A percentile compares a stretch with the other conserved stretches of the same genome.
Conservation (phyloP, 2,797 vertebrate species). For the Sebastes diploproa region DNA sequence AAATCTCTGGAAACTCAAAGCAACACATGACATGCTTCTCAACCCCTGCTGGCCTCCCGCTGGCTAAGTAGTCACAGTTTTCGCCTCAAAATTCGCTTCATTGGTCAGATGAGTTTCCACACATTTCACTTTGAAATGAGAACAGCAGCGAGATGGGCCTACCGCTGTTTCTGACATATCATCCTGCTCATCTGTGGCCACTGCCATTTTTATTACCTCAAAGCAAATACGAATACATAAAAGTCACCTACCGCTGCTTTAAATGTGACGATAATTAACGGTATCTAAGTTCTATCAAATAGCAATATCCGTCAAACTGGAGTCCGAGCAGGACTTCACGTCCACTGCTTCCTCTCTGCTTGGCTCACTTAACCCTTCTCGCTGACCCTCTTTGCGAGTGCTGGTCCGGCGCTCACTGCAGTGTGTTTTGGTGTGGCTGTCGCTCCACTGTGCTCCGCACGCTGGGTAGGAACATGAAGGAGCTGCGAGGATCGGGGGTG, state of each 20-base stretch:
- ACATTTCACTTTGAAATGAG: slow-evolving; percentile 62
- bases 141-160: slow-evolving; percentile 14
- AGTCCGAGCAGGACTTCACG: slow-evolving; percentile 9
- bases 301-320: neutral
- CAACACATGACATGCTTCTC: slow-evolving; percentile 14
- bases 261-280: slow-evolving; percentile 22
- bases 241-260: neutral
- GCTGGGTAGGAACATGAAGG: slow-evolving; percentile 11
- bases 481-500: slow-evolving; percentile 29
- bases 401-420: slow-evolving; percentile 20
- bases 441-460: slow-evolving; percentile 11
- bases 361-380: slow-evolving; percentile 55
- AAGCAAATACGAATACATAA: slow-evolving; percentile 15
- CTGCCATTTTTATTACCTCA: slow-evolving; percentile 9
- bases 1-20: slow-evolving; percentile 17
- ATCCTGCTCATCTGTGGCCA: slow-evolving; percentile 32
- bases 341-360: slow-evolving; percentile 12
- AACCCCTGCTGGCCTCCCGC: slow-evolving; percentile 34
- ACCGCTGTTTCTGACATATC: slow-evolving; percentile 31
- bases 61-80: slow-evolving; percentile 60
- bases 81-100: slow-evolving; percentile 45
- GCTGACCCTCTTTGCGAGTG: slow-evolving; percentile 29
- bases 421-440: slow-evolving; percentile 26
- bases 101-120: slow-evolving; percentile 67
- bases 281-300: neutral